phyloP scores from a whole-genome alignment of 2,113 vertebrate species.

The Oryctolagus cuniculus region DNA sequence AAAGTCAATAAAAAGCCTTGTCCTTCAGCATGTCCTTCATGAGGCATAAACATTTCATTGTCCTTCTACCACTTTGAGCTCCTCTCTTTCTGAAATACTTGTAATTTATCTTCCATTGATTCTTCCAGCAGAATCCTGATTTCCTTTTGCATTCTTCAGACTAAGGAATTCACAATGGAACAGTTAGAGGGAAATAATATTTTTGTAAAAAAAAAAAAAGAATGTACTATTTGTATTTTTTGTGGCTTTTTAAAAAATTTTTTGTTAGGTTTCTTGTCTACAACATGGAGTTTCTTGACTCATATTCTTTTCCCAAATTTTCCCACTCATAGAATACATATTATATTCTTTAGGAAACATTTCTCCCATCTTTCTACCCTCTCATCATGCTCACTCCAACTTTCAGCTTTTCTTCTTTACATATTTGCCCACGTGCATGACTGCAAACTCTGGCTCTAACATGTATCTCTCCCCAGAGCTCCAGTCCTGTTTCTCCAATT shows the following conservation, averaged over 20 bases:
- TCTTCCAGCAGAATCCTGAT: conserved; percentile 35
- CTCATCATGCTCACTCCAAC: background rate
- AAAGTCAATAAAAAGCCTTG: background rate
- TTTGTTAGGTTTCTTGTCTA: conserved; percentile 1
- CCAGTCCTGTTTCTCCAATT: background rate
- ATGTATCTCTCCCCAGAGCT: background rate
- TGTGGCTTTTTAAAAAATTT: conserved; percentile 5
- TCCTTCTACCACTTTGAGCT: background rate
- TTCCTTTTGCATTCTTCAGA: conserved; percentile 27
- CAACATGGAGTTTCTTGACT: background rate
- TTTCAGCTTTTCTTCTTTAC: background rate
- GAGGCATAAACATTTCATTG: background rate
- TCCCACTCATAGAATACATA: background rate
- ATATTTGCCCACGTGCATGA: background rate
- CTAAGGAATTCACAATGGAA: background rate
- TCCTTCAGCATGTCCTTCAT: conserved; percentile 26
- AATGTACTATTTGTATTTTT: background rate
- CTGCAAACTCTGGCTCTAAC: background rate
- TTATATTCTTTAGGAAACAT: conserved; percentile 19
- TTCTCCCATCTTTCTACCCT: background rate
- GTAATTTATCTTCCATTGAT: conserved; percentile 43
- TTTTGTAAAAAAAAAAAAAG: background rate
- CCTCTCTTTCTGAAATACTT: conserved; percentile 22
- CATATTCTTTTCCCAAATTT: background rate
- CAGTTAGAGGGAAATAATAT: background rate